Evolutionary conservation across 2,113 vertebrate species (phyloP).

Genomic region (Gopherus evgoodei): DNA sequence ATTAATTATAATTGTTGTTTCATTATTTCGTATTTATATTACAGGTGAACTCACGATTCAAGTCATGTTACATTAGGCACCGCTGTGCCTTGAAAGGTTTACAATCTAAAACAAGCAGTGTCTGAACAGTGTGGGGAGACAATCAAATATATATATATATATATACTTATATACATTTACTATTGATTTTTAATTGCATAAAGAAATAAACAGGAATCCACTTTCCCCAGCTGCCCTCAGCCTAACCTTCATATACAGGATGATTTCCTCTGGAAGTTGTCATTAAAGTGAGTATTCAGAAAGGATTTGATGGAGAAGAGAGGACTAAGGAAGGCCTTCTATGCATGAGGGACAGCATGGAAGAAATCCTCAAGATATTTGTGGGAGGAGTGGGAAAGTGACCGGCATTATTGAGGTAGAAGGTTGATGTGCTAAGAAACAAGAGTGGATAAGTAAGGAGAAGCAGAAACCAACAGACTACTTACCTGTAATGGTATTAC

Average conservation of each 20-base stretch:
- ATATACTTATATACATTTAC: background rate
- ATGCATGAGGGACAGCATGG: background rate
- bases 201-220: background rate
- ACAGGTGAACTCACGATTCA: background rate
- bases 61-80: background rate
- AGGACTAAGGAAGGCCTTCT: background rate
- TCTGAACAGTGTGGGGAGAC: background rate
- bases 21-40: constrained; percentile 13
- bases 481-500: background rate
- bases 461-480: background rate
- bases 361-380: background rate
- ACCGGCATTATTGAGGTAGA: background rate
- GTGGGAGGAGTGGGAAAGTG: background rate
- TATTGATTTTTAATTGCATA: background rate
- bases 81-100: background rate
- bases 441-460: background rate
- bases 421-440: background rate
- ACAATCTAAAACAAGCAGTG: background rate
- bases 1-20: constrained; percentile 15
- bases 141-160: fast-evolving
- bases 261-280: background rate
- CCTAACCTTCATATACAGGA: background rate
- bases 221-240: fast-evolving
- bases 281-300: background rate
- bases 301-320: background rate